Conservation (phyloP, 2,113 vertebrate genomes). For the Pseudopipra pipra region DNA sequence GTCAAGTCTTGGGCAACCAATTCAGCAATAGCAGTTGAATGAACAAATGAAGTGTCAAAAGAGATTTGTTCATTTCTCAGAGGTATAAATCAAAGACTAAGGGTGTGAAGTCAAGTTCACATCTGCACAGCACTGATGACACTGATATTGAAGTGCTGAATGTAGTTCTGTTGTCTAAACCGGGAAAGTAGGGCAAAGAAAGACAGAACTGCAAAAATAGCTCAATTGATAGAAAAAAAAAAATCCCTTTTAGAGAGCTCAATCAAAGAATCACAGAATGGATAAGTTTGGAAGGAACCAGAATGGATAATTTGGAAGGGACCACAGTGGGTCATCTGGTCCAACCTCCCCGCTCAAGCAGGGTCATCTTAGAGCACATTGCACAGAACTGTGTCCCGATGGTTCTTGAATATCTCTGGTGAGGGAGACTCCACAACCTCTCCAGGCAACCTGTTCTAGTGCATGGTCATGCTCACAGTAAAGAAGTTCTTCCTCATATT, state of each 20-base stretch:
- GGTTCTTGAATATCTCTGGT: background rate
- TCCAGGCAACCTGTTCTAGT: background rate
- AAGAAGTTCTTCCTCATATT: background rate
- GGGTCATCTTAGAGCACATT: too few species aligned
- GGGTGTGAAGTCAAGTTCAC: background rate
- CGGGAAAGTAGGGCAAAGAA: background rate
- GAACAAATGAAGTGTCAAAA: background rate
- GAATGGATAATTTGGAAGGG: background rate
- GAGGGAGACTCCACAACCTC: background rate
- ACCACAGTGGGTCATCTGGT: background rate
- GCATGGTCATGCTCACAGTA: background rate
- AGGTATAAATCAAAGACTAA: background rate
- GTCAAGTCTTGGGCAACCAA: background rate
- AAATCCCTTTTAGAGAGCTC: background rate
- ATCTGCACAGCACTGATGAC: background rate
- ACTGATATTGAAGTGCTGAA: background rate
- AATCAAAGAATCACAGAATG: background rate
- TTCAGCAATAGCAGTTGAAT: background rate
- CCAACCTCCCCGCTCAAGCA: background rate
- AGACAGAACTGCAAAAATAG: background rate
- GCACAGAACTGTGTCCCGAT: accelerated
- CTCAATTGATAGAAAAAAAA: background rate
- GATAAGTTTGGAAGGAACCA: background rate
- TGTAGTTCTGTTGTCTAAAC: background rate
- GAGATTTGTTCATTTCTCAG: background rate